phyloP scores from a whole-genome alignment of 1,140 invertebrate species.

The Bombus consobrinus region DNA sequence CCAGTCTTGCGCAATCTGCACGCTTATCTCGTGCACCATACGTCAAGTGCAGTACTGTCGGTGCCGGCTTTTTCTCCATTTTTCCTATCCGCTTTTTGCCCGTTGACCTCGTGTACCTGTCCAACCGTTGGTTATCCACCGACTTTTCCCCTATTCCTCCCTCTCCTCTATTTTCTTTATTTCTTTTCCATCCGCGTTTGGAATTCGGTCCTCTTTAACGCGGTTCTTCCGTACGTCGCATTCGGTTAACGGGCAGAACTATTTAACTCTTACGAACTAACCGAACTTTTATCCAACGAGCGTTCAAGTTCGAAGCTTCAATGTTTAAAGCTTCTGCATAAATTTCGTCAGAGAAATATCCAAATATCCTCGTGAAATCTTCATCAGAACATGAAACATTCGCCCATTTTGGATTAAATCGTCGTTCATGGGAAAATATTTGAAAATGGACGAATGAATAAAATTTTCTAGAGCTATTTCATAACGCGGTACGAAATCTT shows the following conservation, averaged over 20 bases:
- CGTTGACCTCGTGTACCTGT: slow-evolving; percentile 40
- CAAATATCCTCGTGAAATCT: too few species aligned
- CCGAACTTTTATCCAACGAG: not conserved
- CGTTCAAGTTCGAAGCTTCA: not conserved
- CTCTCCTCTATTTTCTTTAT: not conserved
- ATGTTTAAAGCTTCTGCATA: not conserved
- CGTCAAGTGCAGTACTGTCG: slow-evolving; percentile 49
- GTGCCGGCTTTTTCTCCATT: slow-evolving; percentile 41
- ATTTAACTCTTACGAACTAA: not conserved
- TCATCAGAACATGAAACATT: too few species aligned
- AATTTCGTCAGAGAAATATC: not conserved
- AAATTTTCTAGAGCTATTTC: not conserved
- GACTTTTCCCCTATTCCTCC: not conserved
- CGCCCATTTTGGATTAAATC: too few species aligned
- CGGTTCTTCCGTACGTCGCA: not conserved
- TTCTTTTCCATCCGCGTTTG: not conserved
- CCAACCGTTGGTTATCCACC: slow-evolving; percentile 49
- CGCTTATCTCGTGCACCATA: slow-evolving; percentile 60
- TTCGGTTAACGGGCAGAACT: not conserved
- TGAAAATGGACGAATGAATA: too few species aligned
- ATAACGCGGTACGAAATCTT: not conserved
- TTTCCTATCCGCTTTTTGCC: slow-evolving; percentile 45
- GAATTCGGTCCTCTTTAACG: slow-evolving; percentile 13
- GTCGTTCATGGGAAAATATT: too few species aligned
- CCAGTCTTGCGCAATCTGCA: slow-evolving; percentile 55